A percentile compares a stretch with the other conserved stretches of the same genome.
These are phyloP conservation scores for Nephotettix cincticeps DNA, from an alignment of 1,140 invertebrate species.

Conservation along the genomic window DNA sequence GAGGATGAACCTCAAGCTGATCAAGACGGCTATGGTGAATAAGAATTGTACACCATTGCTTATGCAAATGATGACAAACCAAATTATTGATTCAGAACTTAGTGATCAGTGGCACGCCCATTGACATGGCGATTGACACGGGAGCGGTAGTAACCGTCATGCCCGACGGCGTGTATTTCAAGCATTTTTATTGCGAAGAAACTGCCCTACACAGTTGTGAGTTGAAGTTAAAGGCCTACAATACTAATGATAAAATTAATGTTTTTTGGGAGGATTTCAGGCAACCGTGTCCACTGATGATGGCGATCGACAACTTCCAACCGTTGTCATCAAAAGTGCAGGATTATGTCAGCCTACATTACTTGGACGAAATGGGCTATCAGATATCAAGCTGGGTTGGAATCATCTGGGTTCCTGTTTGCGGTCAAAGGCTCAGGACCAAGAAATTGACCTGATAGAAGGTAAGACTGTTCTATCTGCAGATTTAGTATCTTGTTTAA, in stretches of 20 bases:
- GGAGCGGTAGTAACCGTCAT: background rate
- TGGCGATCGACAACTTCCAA: background rate
- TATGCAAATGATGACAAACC: background rate
- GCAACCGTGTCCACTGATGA: background rate
- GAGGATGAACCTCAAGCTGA: constrained; percentile 3
- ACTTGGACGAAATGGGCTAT: background rate
- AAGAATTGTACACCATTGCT: background rate
- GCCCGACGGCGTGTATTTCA: background rate
- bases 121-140: no score
- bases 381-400: background rate
- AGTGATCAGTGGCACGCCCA: no score
- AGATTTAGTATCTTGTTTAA: background rate
- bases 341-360: background rate
- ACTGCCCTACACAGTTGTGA: background rate
- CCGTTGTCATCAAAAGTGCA: background rate
- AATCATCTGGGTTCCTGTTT: background rate
- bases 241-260: background rate
- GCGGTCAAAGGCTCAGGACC: background rate
- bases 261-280: background rate
- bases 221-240: background rate
- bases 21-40: background rate
- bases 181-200: background rate
- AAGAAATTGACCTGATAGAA: background rate
- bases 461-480: background rate
- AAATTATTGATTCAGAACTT: background rate